A percentile compares a stretch with the other conserved stretches of the same genome.
These are phyloP conservation scores for Dromiciops gliroides DNA, from an alignment of 2,113 vertebrate species.

Conservation along the genomic window DNA sequence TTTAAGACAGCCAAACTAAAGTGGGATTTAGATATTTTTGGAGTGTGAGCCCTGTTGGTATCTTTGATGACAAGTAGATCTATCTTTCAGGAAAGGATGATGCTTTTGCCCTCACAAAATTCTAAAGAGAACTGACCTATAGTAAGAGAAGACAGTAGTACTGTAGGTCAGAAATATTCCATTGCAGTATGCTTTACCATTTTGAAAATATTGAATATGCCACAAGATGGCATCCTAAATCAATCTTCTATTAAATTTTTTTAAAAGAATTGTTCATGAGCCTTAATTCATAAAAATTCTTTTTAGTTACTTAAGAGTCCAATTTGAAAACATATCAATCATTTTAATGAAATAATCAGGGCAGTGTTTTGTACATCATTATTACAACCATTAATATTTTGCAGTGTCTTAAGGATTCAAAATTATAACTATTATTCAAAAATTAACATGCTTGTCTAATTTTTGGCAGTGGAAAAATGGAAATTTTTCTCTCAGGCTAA, in stretches of 20 bases:
- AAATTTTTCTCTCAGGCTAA: conserved; percentile 7
- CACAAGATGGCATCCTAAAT: conserved; percentile 81
- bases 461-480: conserved; percentile 34
- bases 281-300: conserved; percentile 56
- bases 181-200: conserved; percentile 15
- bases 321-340: conserved; percentile 50
- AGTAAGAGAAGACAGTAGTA: background rate
- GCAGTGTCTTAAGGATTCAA: conserved; percentile 37
- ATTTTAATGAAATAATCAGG: conserved; percentile 58
- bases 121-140: conserved; percentile 5
- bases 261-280: background rate
- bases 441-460: background rate
- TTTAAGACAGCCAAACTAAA: background rate
- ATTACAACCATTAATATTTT: conserved; percentile 39
- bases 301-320: conserved; percentile 53
- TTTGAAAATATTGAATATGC: conserved; percentile 16
- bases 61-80: background rate
- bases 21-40: conserved; percentile 14
- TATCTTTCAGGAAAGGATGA: background rate
- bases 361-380: conserved; percentile 19
- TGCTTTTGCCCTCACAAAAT: background rate
- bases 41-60: background rate
- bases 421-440: conserved; percentile 18
- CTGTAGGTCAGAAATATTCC: background rate
- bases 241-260: conserved; percentile 54